Conservation (phyloP, 1,140 invertebrate species). For the Orchesella cincta region DNA sequence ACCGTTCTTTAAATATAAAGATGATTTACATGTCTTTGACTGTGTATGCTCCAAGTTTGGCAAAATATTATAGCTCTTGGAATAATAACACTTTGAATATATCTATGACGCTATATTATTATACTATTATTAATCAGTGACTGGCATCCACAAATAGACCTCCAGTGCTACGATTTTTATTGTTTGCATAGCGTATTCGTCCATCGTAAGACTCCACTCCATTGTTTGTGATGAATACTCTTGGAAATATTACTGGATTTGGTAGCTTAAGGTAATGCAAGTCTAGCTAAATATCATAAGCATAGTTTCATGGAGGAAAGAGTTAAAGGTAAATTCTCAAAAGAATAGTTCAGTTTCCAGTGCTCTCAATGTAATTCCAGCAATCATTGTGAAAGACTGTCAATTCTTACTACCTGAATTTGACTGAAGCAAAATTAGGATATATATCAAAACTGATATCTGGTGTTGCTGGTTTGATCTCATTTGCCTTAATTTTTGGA, state of each 20-base stretch:
- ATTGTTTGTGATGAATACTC: no score
- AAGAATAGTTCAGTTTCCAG: slow-evolving; percentile 75
- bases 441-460: slow-evolving; percentile 17
- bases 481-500: slow-evolving; percentile 11
- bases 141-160: slow-evolving; percentile 72
- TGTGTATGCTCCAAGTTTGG: slow-evolving; percentile 87
- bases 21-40: slow-evolving; percentile 85
- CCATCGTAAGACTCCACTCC: slow-evolving; percentile 73
- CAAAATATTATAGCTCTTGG: slow-evolving; percentile 53
- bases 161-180: slow-evolving; percentile 83
- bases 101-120: background rate
- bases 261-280: no score
- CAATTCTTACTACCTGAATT: slow-evolving; percentile 57
- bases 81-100: background rate
- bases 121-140: slow-evolving; percentile 61
- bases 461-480: background rate
- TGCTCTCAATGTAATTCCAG: slow-evolving; percentile 76
- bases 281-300: background rate
- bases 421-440: background rate
- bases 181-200: slow-evolving; percentile 90
- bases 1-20: slow-evolving; percentile 51
- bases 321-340: background rate
- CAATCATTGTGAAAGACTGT: slow-evolving; percentile 79
- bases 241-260: no score
- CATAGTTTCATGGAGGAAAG: background rate